Conservation (phyloP, 2,888 invertebrate species). For the Caenorhabditis angaria region DNA sequence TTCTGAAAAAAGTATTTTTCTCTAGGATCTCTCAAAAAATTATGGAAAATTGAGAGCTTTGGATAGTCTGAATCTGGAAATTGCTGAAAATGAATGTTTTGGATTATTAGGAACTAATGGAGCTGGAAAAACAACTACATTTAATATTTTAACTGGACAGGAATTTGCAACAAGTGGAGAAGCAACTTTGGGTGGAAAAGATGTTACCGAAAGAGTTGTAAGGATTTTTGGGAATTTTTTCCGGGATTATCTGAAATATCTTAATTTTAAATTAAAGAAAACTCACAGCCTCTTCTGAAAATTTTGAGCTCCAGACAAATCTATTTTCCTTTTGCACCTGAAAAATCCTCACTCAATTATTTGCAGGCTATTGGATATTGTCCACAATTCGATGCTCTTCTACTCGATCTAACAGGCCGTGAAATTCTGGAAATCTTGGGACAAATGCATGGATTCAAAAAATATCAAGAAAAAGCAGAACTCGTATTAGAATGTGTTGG, state of each 20-base stretch:
- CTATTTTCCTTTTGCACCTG: too few species aligned
- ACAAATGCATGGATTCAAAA: slow-evolving; percentile 46
- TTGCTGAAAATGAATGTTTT: slow-evolving; percentile 65
- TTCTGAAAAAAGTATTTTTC: too few species aligned
- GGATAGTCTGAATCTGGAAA: slow-evolving; percentile 59
- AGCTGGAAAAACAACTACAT: slow-evolving; percentile 71
- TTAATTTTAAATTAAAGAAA: too few species aligned
- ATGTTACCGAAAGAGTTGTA: slow-evolving; percentile 44
- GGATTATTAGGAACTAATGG: slow-evolving; percentile 66
- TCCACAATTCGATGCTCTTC: slow-evolving; percentile 69
- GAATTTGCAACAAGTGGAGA: slow-evolving; percentile 45
- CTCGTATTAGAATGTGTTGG: slow-evolving; percentile 58
- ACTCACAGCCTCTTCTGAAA: too few species aligned
- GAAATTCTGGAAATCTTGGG: slow-evolving; percentile 62
- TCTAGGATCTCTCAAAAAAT: slow-evolving; percentile 37
- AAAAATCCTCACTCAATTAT: not conserved
- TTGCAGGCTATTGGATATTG: slow-evolving; percentile 65
- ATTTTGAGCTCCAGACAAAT: too few species aligned
- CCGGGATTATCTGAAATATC: too few species aligned
- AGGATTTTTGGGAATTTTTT: too few species aligned
- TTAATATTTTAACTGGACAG: slow-evolving; percentile 67
- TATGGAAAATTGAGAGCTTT: slow-evolving; percentile 43
- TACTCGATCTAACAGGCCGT: slow-evolving; percentile 65
- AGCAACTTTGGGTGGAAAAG: slow-evolving; percentile 36
- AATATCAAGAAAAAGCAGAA: slow-evolving; percentile 46